Base-by-base conservation (phyloP, 2,888 invertebrate species). In the Cetonia aurata region DNA sequence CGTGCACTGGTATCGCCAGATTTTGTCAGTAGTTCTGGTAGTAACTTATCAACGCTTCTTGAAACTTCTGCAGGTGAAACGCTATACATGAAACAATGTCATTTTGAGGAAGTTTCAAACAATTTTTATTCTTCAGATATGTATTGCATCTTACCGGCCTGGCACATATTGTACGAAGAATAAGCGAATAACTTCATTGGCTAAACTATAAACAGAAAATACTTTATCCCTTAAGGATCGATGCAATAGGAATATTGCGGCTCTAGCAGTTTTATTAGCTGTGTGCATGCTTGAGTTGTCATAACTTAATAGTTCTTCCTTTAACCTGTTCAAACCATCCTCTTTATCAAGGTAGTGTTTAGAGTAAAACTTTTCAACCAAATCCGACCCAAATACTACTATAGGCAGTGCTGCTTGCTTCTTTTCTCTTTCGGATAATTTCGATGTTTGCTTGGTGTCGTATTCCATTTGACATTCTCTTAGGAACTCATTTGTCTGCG, bases 351-450 rank as follows among this genome's bases (percentile, higher is more conserved):
- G 89, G 84, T 93, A 96, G 83, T 94, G 95, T 79, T 96, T 95
- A 4, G 95, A 95, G 84, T 94, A 96, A 83, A 95, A 94, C 80
- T 94, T 93, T 83, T 96, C 96, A 1, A 96, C 97, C 86, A 97
- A 84, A 65, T 94, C 92, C 83, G 92, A 92, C 70, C 96, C 97
- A 85, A 97, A 97, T 50, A 97, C 94, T 67, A 96, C 88, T 79
- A 97, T 96, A 0, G 96, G 95, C 71, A 96, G 83, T 0, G 96
- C 94, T 0, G 97, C 97, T 83, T 96, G 93, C 79, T 95, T 93
- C 79, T 93, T 89, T 82, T 95, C 95, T 66, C 94, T 86, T 79
- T 95, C 95, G 71, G 93, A 94, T 66, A 93, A 79, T 84, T 87
- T 86, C 76, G 90, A 87, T 76, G 87, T 80, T 79, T 85, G 78